A percentile compares a stretch with the other conserved stretches of the same genome.
Evolutionary conservation across 1,140 invertebrate species (phyloP).

Genomic region (Parapsyche elsis): DNA sequence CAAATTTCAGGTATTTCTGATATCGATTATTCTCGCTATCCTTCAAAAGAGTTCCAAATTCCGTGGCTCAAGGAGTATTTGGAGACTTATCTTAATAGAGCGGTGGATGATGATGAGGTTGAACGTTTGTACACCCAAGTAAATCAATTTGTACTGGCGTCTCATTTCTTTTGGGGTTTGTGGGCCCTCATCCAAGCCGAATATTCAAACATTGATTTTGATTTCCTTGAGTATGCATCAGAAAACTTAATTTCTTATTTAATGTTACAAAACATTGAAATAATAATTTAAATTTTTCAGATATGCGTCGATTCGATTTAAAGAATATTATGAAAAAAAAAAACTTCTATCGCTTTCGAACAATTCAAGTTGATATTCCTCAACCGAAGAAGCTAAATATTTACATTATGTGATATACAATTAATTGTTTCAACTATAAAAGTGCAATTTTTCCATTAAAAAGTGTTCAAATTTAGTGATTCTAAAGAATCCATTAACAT

Average conservation of each 20-base stretch:
- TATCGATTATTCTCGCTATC: slow-evolving; percentile 83
- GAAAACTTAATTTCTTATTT: too few species aligned
- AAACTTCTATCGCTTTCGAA: slow-evolving; percentile 39
- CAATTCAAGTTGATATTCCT: slow-evolving; percentile 44
- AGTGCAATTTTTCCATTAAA: slow-evolving; percentile 11
- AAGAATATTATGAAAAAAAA: slow-evolving; percentile 73
- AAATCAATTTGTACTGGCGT: slow-evolving; percentile 81
- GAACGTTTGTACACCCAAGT: slow-evolving; percentile 80
- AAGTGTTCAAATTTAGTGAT: background rate
- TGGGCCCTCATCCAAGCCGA: slow-evolving; percentile 94
- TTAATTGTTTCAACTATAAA: background rate
- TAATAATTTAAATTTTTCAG: slow-evolving; percentile 63
- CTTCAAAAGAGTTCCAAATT: slow-evolving; percentile 81
- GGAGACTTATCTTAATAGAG: slow-evolving; percentile 69
- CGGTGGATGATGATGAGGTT: slow-evolving; percentile 71
- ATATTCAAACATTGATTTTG: slow-evolving; percentile 93
- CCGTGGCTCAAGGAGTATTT: slow-evolving; percentile 86
- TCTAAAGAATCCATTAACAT: too few species aligned
- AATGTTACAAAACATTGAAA: too few species aligned
- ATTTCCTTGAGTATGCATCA: slow-evolving; percentile 91
- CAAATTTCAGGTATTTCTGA: slow-evolving; percentile 74
- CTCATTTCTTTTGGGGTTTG: slow-evolving; percentile 92
- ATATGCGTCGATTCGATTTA: slow-evolving; percentile 75
- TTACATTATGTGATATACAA: slow-evolving; percentile 6
- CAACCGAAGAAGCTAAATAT: slow-evolving; percentile 14